phyloP scores from a whole-genome alignment of 2,113 vertebrate species.

The Cromileptes altivelis region DNA sequence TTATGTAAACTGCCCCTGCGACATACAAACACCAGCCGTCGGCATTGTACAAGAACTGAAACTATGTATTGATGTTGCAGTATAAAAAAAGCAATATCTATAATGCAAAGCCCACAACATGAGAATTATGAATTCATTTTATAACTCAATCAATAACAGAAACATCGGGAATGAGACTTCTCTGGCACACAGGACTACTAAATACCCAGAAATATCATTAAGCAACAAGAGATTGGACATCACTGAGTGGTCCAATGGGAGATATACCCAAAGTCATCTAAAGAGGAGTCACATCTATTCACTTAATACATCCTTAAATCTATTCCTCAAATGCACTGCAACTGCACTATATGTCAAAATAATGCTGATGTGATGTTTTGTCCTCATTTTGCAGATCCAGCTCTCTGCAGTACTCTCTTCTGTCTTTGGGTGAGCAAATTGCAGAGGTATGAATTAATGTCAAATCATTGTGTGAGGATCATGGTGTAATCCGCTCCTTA shows the following conservation, averaged over 20 bases:
- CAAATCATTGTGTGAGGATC: conserved; percentile 5
- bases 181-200: conserved; percentile 56
- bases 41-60: neutral
- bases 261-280: conserved; percentile 28
- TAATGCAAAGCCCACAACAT: conserved; percentile 54
- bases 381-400: conserved; percentile 16
- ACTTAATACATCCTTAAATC: conserved; percentile 45
- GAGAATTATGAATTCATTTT: conserved; percentile 61
- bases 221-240: conserved; percentile 52
- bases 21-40: conserved; percentile 15
- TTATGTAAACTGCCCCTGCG: conserved; percentile 7
- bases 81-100: conserved; percentile 48
- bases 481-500: neutral
- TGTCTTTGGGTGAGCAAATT: conserved; percentile 10
- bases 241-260: conserved; percentile 32
- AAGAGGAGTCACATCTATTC: conserved; percentile 39
- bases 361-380: conserved; percentile 40
- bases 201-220: conserved; percentile 64
- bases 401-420: neutral
- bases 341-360: conserved; percentile 24
- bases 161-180: conserved; percentile 50
- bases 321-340: conserved; percentile 35
- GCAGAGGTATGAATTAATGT: conserved; percentile 19
- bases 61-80: conserved; percentile 48
- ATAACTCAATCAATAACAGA: conserved; percentile 68